Evolutionary conservation across 2,797 vertebrate species (phyloP), one percentile per base, ranked within the genome.

Genomic region (Acropternis orthonyx): DNA sequence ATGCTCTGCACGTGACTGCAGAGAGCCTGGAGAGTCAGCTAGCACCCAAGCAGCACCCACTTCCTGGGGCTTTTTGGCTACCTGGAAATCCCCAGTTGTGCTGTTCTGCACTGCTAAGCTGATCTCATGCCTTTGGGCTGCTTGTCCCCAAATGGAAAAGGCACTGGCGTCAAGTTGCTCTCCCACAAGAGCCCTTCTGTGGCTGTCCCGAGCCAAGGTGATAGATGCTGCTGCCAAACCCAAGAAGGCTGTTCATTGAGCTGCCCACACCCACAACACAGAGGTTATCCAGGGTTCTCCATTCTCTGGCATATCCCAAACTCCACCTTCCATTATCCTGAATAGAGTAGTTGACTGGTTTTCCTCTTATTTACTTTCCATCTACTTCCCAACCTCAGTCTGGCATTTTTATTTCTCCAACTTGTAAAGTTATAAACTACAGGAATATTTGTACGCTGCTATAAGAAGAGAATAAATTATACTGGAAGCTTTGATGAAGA

Each of bases 251-350:
- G 46, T 37, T 62, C 34, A 36, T 10, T 65, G 34, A 81, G 46
- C 15, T 85, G 88, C 72, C 90, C 66, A 76, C 84, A 84, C 80
- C 80, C 95, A 81, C 49, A 88, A 36, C n/a, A 75, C 5, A 3
- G 69, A 93, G 76, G 84, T 96, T 84, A 94, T 89, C 84, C 80
- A 91, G n/a, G 43, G 48, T 95, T 92, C 82, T 73, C 52, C 78
- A 76, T 91, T 92, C 65, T 89, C 56, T 89, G 37, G 37, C 61
- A 61, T 71, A 80, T 54, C 52, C 65, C 71, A 85, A 56, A 85
- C 58, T 72, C 71, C 66, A 92, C 83, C 83, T 95, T 92, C 63
- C 59, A 41, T 87, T 91, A 84, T 78, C n/a, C 66, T 91, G 73
- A 85, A 71, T 11, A 52, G 21, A 84, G 62, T 9, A 78, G 54